Evolutionary conservation across 2,888 invertebrate species (phyloP).

Genomic region (Exocentrus adspersus): DNA sequence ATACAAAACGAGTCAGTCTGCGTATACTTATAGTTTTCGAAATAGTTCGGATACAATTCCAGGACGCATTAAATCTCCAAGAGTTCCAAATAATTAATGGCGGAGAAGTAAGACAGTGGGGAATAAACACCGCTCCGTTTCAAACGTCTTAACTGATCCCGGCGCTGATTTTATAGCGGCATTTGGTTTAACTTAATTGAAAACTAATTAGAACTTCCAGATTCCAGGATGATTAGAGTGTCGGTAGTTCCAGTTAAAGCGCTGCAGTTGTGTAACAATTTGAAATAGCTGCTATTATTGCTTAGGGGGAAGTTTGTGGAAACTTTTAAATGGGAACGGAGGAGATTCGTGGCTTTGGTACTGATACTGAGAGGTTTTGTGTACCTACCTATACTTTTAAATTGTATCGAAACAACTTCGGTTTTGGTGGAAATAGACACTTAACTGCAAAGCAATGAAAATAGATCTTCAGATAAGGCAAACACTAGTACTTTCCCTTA

Average conservation of each 20-base stretch:
- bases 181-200: slow-evolving; percentile 5
- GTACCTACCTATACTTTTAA: too few relatives aligned
- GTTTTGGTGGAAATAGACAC: too few relatives aligned
- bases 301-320: neutral
- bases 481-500: neutral
- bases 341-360: neutral
- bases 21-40: neutral
- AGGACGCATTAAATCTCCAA: neutral
- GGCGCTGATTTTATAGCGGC: neutral
- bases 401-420: too few relatives aligned
- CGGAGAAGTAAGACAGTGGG: neutral
- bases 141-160: slow-evolving; percentile 3
- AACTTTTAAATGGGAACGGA: neutral
- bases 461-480: neutral
- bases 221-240: neutral
- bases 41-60: neutral
- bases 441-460: too few relatives aligned
- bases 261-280: neutral
- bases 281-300: neutral
- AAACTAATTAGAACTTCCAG: slow-evolving; percentile 13
- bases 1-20: neutral
- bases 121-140: neutral
- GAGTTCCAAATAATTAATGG: neutral
- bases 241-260: neutral
- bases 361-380: too few relatives aligned